A percentile compares a stretch with the other conserved stretches of the same genome.
Evolutionary conservation across 92 coral and sea anemone genomes (phyloP).

Genomic region (Nematostella vectensis): DNA sequence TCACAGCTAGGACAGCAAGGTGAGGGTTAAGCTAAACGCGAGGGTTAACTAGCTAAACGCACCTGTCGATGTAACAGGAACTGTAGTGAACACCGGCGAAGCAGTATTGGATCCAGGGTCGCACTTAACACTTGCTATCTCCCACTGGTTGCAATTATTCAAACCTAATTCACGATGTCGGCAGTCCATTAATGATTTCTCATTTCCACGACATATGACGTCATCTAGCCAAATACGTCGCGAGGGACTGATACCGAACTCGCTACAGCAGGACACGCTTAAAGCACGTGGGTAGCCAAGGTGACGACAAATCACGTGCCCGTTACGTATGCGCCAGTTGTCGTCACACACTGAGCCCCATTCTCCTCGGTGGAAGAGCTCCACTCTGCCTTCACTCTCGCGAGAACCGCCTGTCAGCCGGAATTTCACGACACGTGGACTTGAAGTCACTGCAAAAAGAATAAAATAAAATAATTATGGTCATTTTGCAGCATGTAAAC

Average conservation of each 20-base stretch:
- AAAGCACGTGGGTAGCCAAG: conserved; percentile 28
- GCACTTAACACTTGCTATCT: conserved; percentile 32
- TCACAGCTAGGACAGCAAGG: too few relatives aligned
- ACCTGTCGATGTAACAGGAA: too few relatives aligned
- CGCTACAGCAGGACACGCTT: conserved; percentile 11
- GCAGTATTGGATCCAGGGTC: conserved; percentile 1
- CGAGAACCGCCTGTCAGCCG: conserved; percentile 26
- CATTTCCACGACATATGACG: conserved; percentile 17
- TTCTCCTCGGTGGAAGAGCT: conserved; percentile 2
- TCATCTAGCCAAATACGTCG: conserved; percentile 31
- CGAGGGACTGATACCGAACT: conserved; percentile 14
- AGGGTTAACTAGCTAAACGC: too few relatives aligned
- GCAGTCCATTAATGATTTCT: conserved; percentile 9
- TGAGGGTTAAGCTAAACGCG: too few relatives aligned
- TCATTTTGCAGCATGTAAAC: too few relatives aligned
- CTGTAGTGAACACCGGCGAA: neutral
- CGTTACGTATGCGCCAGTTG: conserved; percentile 15
- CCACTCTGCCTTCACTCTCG: conserved; percentile 26
- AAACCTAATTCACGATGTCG: conserved; percentile 6
- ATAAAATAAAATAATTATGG: neutral
- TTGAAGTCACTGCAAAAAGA: neutral
- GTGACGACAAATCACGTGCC: conserved; percentile 26
- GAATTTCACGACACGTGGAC: neutral
- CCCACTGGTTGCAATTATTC: conserved; percentile 26
- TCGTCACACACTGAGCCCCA: conserved; percentile 42